Conservation (phyloP, 2,797 vertebrate species). For the Peromyscus melanophrys region DNA sequence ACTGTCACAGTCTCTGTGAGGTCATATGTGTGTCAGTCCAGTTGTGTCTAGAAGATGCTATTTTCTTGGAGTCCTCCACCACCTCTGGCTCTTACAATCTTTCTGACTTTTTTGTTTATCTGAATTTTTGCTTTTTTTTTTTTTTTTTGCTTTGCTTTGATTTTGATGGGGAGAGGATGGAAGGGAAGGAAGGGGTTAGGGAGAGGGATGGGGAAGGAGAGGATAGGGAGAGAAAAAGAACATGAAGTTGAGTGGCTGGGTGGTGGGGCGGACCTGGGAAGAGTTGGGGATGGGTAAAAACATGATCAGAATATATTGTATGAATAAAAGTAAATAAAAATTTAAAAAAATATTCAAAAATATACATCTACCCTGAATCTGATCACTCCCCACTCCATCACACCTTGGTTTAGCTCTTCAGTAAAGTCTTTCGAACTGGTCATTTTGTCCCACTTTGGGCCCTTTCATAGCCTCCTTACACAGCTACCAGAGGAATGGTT, state of each 20-base stretch:
- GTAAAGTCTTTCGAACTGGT: not conserved
- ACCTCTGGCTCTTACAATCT: not conserved
- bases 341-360: not conserved
- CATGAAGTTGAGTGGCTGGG: no score
- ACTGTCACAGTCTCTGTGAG: not conserved
- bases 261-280: not conserved
- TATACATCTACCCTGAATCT: not conserved
- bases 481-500: not conserved
- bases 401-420: not conserved
- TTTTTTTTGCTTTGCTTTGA: not conserved
- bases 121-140: not conserved
- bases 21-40: not conserved
- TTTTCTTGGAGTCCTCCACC: not conserved
- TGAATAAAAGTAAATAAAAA: not conserved
- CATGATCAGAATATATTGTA: not conserved
- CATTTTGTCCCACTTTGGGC: not conserved
- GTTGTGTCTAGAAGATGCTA: not conserved
- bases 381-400: not conserved
- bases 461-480: not conserved
- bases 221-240: not conserved
- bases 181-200: no score
- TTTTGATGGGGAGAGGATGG: not conserved
- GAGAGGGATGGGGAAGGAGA: not conserved
- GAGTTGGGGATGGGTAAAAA: not conserved
- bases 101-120: not conserved